A percentile compares a stretch with the other conserved stretches of the same genome.
Evolutionary conservation across 2,113 vertebrate species (phyloP).

Genomic region (Oxyura jamaicensis): DNA sequence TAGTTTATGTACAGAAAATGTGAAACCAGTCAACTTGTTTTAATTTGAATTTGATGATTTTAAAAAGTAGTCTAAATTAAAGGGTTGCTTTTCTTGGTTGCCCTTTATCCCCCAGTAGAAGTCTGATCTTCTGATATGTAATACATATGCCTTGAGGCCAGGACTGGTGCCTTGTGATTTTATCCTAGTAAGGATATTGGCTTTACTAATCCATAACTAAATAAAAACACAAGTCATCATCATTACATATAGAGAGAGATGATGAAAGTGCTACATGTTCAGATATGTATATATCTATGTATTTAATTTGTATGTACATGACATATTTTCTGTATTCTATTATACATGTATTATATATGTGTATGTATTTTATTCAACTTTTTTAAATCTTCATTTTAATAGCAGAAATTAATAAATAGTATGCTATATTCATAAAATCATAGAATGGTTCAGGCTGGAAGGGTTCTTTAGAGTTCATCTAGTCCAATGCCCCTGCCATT

Average conservation of each 20-base stretch:
- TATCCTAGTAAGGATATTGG: neutral
- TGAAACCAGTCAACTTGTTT: neutral
- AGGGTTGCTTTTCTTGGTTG: fast-evolving
- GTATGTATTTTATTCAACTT: neutral
- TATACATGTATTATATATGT: neutral
- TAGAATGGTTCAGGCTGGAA: neutral
- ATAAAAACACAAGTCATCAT: neutral
- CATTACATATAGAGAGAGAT: too few species aligned
- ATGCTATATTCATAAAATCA: neutral
- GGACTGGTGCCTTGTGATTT: neutral
- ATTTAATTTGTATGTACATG: neutral
- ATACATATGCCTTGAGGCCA: neutral
- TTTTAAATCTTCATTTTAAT: neutral
- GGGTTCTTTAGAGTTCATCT: neutral
- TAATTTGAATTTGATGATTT: neutral
- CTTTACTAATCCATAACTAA: neutral
- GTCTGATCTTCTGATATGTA: neutral
- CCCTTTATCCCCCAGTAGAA: neutral
- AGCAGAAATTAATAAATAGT: neutral
- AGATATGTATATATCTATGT: neutral
- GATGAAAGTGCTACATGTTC: neutral
- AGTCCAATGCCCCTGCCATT: neutral
- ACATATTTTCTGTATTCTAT: neutral
- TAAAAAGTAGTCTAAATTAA: neutral
- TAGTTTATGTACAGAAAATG: neutral